phyloP scores from a whole-genome alignment of 2,888 invertebrate species.

The Allophyes oxyacanthae region DNA sequence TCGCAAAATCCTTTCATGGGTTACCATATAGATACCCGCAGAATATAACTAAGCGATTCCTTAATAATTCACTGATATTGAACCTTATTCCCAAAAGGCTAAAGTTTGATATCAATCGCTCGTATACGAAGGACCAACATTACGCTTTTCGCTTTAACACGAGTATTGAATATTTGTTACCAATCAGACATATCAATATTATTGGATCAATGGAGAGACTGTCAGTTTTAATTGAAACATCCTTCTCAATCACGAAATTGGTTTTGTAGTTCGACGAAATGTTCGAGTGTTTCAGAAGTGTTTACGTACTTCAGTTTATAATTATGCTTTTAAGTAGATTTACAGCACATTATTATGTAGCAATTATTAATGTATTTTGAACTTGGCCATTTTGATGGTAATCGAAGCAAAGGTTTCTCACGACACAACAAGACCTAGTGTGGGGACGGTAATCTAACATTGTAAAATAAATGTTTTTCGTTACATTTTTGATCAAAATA shows the following conservation, averaged over 20 bases:
- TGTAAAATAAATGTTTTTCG: too few relatives aligned
- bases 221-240: slow-evolving; percentile 77
- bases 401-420: too few relatives aligned
- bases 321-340: slow-evolving; percentile 9
- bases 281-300: slow-evolving; percentile 32
- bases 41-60: slow-evolving; percentile 22
- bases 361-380: background rate
- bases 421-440: too few relatives aligned
- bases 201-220: slow-evolving; percentile 73
- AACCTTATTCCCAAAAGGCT: background rate
- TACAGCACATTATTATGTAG: slow-evolving; percentile 27
- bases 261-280: slow-evolving; percentile 49
- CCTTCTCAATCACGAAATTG: slow-evolving; percentile 61
- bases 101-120: slow-evolving; percentile 20
- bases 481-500: too few relatives aligned
- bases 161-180: slow-evolving; percentile 71
- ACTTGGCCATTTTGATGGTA: too few relatives aligned
- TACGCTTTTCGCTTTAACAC: slow-evolving; percentile 58
- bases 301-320: slow-evolving; percentile 19
- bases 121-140: background rate
- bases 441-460: too few relatives aligned
- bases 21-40: slow-evolving; percentile 43
- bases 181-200: slow-evolving; percentile 71
- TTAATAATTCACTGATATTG: background rate
- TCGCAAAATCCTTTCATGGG: slow-evolving; percentile 41